phyloP scores from a whole-genome alignment of 2,888 invertebrate genomes.

The Acanthococcus lagerstroemiae region DNA sequence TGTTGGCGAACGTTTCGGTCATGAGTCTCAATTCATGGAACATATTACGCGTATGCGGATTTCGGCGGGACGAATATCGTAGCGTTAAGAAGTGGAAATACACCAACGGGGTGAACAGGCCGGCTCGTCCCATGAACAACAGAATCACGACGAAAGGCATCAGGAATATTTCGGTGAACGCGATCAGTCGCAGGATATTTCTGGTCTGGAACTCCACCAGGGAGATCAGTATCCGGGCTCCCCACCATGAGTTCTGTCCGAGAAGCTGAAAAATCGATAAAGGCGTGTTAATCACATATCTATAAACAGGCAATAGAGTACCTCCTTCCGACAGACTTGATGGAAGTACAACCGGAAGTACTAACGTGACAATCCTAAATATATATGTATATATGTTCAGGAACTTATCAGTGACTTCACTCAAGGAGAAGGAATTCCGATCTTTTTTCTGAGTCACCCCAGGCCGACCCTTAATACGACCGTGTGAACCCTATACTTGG shows the following conservation, averaged over 20 bases:
- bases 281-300: background rate
- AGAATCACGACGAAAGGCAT: slow-evolving; percentile 72
- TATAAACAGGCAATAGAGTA: too few relatives aligned
- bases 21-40: slow-evolving; percentile 75
- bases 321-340: too few relatives aligned
- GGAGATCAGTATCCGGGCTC: slow-evolving; percentile 71
- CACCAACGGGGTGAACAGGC: slow-evolving; percentile 83
- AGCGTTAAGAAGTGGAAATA: slow-evolving; percentile 93
- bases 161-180: slow-evolving; percentile 85
- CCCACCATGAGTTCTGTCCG: slow-evolving; percentile 87
- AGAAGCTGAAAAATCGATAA: slow-evolving; percentile 53
- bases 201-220: slow-evolving; percentile 83
- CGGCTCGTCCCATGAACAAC: slow-evolving; percentile 80
- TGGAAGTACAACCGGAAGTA: too few relatives aligned
- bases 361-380: too few relatives aligned
- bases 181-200: slow-evolving; percentile 79
- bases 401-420: too few relatives aligned
- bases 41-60: slow-evolving; percentile 89
- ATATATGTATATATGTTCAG: too few relatives aligned
- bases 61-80: slow-evolving; percentile 86
- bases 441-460: too few relatives aligned
- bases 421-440: too few relatives aligned
- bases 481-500: too few relatives aligned
- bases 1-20: slow-evolving; percentile 56
- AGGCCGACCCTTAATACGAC: too few relatives aligned